Base-by-base conservation (phyloP, 2,797 vertebrate genomes). In the Coccyzus lansbergi region DNA sequence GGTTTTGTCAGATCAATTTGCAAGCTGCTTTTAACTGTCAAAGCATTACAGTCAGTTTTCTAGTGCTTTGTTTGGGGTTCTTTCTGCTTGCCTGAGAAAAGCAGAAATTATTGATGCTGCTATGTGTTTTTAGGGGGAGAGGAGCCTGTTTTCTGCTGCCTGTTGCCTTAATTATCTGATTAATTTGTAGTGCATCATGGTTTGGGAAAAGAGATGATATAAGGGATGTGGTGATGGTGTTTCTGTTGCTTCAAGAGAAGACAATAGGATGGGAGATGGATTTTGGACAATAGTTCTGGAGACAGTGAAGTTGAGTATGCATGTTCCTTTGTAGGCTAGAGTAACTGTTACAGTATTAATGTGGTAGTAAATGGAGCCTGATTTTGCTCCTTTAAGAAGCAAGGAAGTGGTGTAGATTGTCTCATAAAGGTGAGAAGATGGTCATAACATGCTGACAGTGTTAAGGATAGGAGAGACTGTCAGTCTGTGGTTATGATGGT, bases 11-110 rank as follows among this genome's bases (percentile, higher is more conserved):
- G 63, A 88, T 91, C 86, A 77, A 20, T 91, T 72, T 80, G 74
- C 85, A 90, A 90, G 77, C 75, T 67, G 52, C 83, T 91, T 90
- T 94, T 49, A 88, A 85, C 74, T 90, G 77, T 93, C 83, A 82
- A 44, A 70, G 70, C 67, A 74, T 86, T 79, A 78, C 83, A 87
- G 33, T 63, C 67, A 59, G 38, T 92, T 95, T 38, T 93, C 46
- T 17, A 33, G 70, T 88, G 40, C 64, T 91, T 64, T 74, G 15
- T 86, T 91, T 91, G 70, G 82, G 70, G 25, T 92, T 82, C 71
- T 76, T 84, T 89, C 33, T 59, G 40, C 70, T 82, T 63, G 59
- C 59, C 80, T 0, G 5, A 15, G 70, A 70, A 90, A 91, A 71
- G 36, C 69, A 69, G 59, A 75, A 91, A 74, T 31, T 29, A 72